Evolutionary conservation across 1,140 invertebrate genomes (phyloP).

Genomic region (Drosophila oshimai): DNA sequence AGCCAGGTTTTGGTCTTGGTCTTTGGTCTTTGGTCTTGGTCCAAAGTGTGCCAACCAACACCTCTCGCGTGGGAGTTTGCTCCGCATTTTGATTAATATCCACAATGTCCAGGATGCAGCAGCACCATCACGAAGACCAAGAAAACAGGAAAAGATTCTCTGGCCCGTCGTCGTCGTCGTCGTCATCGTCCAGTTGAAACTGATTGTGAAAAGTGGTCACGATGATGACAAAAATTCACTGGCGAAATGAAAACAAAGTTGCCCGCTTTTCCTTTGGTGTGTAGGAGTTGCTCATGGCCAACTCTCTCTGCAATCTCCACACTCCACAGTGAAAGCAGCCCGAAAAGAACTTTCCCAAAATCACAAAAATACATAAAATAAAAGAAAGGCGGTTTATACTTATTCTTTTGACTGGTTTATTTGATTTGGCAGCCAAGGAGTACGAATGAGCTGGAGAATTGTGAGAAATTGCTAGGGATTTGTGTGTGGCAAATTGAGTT

Average conservation of each 20-base stretch:
- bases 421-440: slow-evolving; percentile 55
- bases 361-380: background rate
- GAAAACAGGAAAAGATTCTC: slow-evolving; percentile 56
- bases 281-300: slow-evolving; percentile 23
- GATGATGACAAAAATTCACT: slow-evolving; percentile 76
- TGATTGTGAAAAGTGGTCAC: slow-evolving; percentile 79
- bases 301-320: slow-evolving; percentile 18
- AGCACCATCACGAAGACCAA: slow-evolving; percentile 24
- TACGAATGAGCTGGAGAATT: slow-evolving; percentile 12
- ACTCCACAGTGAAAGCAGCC: slow-evolving; percentile 29
- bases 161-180: slow-evolving; percentile 16
- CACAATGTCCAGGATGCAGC: slow-evolving; percentile 43
- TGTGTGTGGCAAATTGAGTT: slow-evolving; percentile 66
- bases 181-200: slow-evolving; percentile 23
- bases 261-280: slow-evolving; percentile 12
- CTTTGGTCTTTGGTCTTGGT: too few species aligned
- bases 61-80: slow-evolving; percentile 20
- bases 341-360: slow-evolving; percentile 57
- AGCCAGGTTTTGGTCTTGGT: too few species aligned
- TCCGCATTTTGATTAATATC: slow-evolving; percentile 76
- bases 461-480: slow-evolving; percentile 55
- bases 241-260: slow-evolving; percentile 78
- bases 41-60: slow-evolving; percentile 64
- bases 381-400: slow-evolving; percentile 53
- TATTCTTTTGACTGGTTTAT: slow-evolving; percentile 71